Evolutionary conservation across 2,797 vertebrate genomes (phyloP).

Genomic region (Pseudopleuronectes americanus): DNA sequence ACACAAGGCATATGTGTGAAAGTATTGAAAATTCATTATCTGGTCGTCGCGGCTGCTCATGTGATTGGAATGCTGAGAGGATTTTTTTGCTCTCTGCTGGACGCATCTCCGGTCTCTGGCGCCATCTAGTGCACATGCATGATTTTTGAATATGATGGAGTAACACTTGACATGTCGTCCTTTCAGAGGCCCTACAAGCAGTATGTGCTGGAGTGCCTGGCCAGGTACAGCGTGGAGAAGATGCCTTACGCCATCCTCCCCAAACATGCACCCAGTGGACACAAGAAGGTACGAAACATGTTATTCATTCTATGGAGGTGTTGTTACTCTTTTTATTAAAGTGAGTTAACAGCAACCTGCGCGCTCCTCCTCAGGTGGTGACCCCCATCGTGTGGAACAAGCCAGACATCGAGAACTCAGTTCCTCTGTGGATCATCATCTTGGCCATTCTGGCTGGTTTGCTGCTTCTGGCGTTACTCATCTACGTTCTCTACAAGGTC

Average conservation of each 20-base stretch:
- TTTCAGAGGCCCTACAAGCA: constrained; percentile 85
- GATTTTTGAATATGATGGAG: not conserved
- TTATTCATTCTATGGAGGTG: not conserved
- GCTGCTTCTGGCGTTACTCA: constrained; percentile 91
- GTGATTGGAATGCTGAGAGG: constrained; percentile 56
- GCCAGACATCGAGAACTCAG: constrained; percentile 86
- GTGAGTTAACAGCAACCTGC: constrained; percentile 9
- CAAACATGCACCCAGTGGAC: constrained; percentile 78
- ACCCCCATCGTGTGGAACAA: constrained; percentile 90
- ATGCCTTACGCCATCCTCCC: constrained; percentile 91
- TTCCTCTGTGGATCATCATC: constrained; percentile 95
- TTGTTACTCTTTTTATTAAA: not conserved
- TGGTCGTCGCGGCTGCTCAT: constrained; percentile 58
- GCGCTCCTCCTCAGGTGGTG: constrained; percentile 79
- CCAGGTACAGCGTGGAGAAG: constrained; percentile 84
- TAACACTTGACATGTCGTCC: not conserved
- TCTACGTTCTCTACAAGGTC: constrained; percentile 94
- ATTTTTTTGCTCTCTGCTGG: constrained; percentile 18
- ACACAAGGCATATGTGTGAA: constrained; percentile 57
- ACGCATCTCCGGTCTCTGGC: constrained; percentile 34
- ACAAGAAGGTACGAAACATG: constrained; percentile 83
- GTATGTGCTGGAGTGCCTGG: constrained; percentile 87
- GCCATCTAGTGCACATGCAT: constrained; percentile 68
- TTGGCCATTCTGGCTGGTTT: constrained; percentile 92
- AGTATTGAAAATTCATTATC: constrained; percentile 77